These are phyloP conservation scores for Lasiommata megera DNA, from an alignment of 2,888 invertebrate genomes.

Conservation along the genomic window DNA sequence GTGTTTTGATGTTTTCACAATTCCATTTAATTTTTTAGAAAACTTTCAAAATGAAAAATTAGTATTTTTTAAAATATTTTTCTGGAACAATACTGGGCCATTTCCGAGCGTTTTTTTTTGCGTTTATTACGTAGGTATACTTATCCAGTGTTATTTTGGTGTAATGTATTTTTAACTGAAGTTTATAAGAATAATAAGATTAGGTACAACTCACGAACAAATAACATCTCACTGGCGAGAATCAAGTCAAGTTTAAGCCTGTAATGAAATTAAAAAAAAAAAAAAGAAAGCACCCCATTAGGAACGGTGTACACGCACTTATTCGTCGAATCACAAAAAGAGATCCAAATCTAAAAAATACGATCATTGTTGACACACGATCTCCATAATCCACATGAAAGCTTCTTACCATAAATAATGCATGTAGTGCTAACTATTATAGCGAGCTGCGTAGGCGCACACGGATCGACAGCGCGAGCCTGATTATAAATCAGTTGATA, in stretches of 20 bases:
- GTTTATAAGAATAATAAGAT: no score
- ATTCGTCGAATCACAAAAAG: constrained; percentile 11
- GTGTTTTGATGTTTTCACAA: no score
- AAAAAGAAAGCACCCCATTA: background rate
- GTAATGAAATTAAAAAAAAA: background rate
- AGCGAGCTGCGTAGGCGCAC: constrained; percentile 70
- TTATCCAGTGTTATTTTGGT: no score
- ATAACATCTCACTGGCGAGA: no score
- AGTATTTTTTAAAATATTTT: no score
- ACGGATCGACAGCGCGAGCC: constrained; percentile 73
- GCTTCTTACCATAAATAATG: constrained; percentile 81
- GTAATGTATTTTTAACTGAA: no score
- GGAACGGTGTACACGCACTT: background rate
- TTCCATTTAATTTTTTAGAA: no score
- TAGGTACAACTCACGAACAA: no score
- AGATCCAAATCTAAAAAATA: constrained; percentile 30
- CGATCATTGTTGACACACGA: constrained; percentile 72
- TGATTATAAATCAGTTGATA: constrained; percentile 74
- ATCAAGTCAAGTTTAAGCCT: background rate
- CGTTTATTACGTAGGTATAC: no score
- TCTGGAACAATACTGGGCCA: no score
- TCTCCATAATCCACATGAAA: constrained; percentile 75
- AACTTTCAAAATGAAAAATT: no score
- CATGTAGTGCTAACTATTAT: constrained; percentile 75
- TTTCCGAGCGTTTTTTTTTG: no score